Conservation (phyloP, 2,113 vertebrate species). For the Drymodes brunneopygia region DNA sequence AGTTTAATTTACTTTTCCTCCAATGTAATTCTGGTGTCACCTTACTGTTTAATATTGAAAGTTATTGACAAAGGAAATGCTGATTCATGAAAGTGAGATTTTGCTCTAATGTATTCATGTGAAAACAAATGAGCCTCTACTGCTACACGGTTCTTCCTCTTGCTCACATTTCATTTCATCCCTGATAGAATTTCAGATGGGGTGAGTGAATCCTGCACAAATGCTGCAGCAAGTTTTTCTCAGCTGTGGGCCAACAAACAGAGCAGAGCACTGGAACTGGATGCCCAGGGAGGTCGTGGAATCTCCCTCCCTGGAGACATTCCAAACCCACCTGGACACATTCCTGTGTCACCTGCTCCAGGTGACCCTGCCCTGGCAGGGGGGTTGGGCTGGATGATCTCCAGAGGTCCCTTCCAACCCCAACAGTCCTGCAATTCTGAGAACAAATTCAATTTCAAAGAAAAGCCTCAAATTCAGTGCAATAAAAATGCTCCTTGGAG, state of each 20-base stretch:
- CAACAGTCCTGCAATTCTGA: background rate
- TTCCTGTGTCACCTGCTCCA: background rate
- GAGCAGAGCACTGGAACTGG: background rate
- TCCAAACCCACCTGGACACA: background rate
- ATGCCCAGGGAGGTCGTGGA: background rate
- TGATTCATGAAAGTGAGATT: slow-evolving; percentile 40
- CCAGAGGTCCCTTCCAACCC: background rate
- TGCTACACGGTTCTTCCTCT: background rate
- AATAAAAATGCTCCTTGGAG: background rate
- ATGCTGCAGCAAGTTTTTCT: background rate
- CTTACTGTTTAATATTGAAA: slow-evolving; percentile 55
- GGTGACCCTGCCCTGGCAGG: background rate
- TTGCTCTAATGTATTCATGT: slow-evolving; percentile 8
- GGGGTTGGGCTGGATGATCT: background rate
- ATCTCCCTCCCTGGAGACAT: background rate
- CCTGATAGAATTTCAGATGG: background rate
- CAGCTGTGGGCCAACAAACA: background rate
- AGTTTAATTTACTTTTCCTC: slow-evolving; percentile 31
- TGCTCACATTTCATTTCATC: background rate
- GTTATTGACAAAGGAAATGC: slow-evolving; percentile 38
- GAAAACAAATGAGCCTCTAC: slow-evolving; percentile 26
- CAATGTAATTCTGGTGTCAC: slow-evolving; percentile 30
- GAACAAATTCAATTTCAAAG: background rate
- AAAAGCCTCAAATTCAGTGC: background rate
- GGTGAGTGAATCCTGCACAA: background rate